phyloP scores from a whole-genome alignment of 37 sponge, comb jelly and placozoan species.

The Spongilla lacustris region DNA sequence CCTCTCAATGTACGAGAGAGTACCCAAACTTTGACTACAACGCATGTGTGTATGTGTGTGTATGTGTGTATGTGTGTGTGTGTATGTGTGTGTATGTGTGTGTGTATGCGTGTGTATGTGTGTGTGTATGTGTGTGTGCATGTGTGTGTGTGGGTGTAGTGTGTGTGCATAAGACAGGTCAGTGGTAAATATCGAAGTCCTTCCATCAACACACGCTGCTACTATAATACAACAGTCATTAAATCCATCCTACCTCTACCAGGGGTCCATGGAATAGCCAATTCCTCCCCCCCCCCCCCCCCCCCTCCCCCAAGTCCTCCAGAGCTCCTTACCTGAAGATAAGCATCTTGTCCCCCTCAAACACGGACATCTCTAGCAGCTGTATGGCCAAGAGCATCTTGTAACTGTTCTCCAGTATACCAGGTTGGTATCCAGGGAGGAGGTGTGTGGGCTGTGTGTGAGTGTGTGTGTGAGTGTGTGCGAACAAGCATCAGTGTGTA shows the following conservation, averaged over 20 bases:
- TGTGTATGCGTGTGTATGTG: background rate
- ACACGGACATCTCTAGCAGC: conserved; percentile 77
- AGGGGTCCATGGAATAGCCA: too few relatives aligned
- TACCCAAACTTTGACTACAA: conserved; percentile 89
- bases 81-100: background rate
- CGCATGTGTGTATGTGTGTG: background rate
- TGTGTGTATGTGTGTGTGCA: background rate
- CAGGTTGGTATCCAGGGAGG: conserved; percentile 65
- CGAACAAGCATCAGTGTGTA: too few relatives aligned
- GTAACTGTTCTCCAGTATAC: conserved; percentile 74
- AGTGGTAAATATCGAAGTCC: too few relatives aligned
- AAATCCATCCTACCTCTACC: too few relatives aligned
- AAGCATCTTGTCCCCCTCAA: conserved; percentile 85
- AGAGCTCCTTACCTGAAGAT: conserved; percentile 75
- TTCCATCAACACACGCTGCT: too few relatives aligned
- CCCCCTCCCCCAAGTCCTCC: background rate
- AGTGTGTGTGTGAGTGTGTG: background rate
- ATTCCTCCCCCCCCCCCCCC: too few relatives aligned
- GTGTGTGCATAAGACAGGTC: background rate
- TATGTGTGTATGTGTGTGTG: background rate
- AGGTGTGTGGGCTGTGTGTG: conserved; percentile 23
- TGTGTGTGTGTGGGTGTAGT: background rate
- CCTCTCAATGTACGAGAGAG: conserved; percentile 84
- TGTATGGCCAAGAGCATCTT: conserved; percentile 87
- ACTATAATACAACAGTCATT: too few relatives aligned